Percentiles rank a stretch among this genome's conserved stretches.
Conservation (phyloP, 1,140 invertebrate genomes). For the Papilio polyxenes region DNA sequence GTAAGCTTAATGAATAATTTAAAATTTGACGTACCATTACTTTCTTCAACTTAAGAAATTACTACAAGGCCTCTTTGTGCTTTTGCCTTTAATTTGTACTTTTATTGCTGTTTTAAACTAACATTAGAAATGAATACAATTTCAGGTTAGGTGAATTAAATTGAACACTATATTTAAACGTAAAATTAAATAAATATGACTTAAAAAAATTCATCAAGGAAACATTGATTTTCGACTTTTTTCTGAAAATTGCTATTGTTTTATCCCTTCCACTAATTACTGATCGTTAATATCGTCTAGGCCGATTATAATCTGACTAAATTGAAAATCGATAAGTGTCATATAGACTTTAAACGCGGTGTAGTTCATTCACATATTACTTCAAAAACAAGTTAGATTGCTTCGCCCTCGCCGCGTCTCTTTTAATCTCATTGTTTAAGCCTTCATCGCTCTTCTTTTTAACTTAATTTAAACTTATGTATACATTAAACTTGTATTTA, state of each 20-base stretch:
- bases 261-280: not conserved
- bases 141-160: not conserved
- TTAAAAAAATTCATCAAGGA: too few relatives aligned
- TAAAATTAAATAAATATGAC: not conserved
- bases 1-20: not conserved
- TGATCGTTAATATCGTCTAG: not conserved
- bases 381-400: conserved; percentile 1
- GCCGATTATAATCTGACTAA: not conserved
- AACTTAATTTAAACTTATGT: not conserved
- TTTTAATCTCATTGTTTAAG: conserved; percentile 2
- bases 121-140: too few relatives aligned
- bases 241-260: not conserved
- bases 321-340: not conserved
- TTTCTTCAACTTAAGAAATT: too few relatives aligned
- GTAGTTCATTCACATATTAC: not conserved
- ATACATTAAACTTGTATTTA: not conserved
- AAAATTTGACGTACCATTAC: not conserved
- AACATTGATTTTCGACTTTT: not conserved
- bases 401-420: not conserved
- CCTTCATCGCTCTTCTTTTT: conserved; percentile 4
- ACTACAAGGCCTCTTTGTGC: too few relatives aligned
- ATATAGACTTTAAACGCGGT: not conserved
- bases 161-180: not conserved
- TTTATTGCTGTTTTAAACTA: too few relatives aligned
- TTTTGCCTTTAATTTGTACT: too few relatives aligned